These are phyloP conservation scores for Numida meleagris DNA, from an alignment of 2,113 vertebrate species.

Conservation along the genomic window DNA sequence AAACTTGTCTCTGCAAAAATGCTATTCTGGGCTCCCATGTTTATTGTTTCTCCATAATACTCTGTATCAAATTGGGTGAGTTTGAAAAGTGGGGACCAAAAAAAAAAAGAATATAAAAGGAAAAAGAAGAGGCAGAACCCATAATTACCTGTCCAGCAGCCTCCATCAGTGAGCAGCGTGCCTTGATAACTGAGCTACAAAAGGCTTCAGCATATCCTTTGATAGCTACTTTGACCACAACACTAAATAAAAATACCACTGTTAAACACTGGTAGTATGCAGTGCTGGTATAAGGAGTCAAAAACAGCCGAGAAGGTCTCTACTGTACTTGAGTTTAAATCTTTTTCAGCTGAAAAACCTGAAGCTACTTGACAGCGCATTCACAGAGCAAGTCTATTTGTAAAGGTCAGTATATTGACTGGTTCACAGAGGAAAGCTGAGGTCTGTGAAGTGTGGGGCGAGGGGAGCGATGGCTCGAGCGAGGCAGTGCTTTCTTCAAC, in stretches of 20 bases:
- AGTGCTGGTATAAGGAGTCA: neutral
- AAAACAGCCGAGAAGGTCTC: neutral
- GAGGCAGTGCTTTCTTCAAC: neutral
- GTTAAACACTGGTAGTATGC: neutral
- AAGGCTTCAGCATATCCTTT: neutral
- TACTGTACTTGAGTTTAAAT: neutral
- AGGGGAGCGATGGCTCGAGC: too few relatives aligned
- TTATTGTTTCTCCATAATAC: conserved; percentile 45
- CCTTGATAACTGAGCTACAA: neutral
- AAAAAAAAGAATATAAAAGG: neutral
- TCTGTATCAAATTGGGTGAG: neutral
- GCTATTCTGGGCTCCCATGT: conserved; percentile 52
- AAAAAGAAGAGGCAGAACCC: neutral
- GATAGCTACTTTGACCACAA: neutral
- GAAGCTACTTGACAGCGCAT: neutral
- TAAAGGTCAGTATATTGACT: neutral
- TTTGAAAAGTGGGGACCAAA: neutral
- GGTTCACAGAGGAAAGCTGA: neutral
- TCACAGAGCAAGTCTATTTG: neutral
- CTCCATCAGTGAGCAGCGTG: neutral
- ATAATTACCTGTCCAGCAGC: conserved; percentile 19
- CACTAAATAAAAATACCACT: neutral
- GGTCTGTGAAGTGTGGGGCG: neutral
- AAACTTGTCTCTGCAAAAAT: conserved; percentile 61
- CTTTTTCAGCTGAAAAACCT: neutral